Evolutionary conservation across 2,113 vertebrate genomes (phyloP), one percentile per base, ranked within the genome.

Genomic region (Pteruthius melanotis): DNA sequence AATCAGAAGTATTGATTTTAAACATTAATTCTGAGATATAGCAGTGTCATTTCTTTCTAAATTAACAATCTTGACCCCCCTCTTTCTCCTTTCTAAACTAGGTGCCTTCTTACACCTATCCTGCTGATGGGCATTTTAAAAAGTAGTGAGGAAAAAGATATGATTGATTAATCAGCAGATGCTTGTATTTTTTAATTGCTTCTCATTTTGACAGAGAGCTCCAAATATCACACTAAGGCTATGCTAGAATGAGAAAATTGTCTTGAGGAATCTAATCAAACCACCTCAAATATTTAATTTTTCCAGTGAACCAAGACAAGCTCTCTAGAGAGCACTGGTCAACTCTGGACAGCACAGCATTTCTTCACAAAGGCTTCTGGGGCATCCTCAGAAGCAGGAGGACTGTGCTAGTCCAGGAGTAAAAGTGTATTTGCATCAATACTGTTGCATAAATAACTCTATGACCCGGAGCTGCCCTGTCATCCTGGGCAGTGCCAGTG

Each of bases 331-430:
- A 79, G 16, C 21, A 42, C 16, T 21, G 10, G 13, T n/a, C 8
- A 50, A 12, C 19, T 82, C 20, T 1, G 1, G 9, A 45, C 9
- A 40, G 27, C 33, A 16, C 13, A 53, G 7, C 5, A 31, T 33
- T 81, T 53, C 28, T 45, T 63, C 22, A 20, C 39, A 27, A 53
- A 90, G 22, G 11, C 6, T 56, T 26, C 15, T 47, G n/a, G n/a
- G 14, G 2, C 47, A 80, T 16, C 24, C 31, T 52, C 19, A 56
- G 42, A 56, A 75, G 21, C 30, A 44, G 33, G 7, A 64, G 14
- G 0, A 4, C 19, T 40, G 6, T 17, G 11, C 14, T 19, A 15
- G 14, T 13, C 3, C 2, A 3, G 12, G 26, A 6, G 15, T 1
- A 7, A 42, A 50, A 15, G 7, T 13, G 4, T 7, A 10, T 83